phyloP scores from a whole-genome alignment of 2,888 invertebrate genomes.

The Drosophila mulleri region DNA sequence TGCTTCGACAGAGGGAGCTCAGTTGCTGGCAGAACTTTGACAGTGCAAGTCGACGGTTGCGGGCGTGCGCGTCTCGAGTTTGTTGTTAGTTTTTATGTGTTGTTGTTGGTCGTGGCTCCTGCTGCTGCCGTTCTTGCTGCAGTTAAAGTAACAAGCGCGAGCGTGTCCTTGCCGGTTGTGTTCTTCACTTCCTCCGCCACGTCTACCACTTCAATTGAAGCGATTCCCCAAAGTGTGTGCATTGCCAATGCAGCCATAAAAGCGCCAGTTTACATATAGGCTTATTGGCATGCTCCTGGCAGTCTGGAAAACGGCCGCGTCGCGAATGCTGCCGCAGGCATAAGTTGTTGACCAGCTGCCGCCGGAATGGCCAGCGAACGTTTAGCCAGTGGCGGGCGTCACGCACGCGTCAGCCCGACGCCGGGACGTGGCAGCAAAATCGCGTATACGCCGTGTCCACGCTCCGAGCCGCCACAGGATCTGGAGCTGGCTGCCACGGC shows the following conservation, averaged over 20 bases:
- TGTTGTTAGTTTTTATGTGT: conserved; percentile 17
- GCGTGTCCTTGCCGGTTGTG: conserved; percentile 52
- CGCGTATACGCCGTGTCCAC: conserved; percentile 85
- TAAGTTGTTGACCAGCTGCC: conserved; percentile 10
- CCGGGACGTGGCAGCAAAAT: conserved; percentile 84
- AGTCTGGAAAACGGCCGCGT: conserved; percentile 2
- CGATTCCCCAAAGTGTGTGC: conserved; percentile 18
- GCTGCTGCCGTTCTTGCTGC: conserved; percentile 43
- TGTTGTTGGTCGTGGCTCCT: conserved; percentile 40
- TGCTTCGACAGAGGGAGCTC: conserved; percentile 44
- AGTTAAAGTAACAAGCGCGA: conserved; percentile 30
- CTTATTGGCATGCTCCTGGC: conserved; percentile 14
- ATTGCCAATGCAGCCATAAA: conserved; percentile 28
- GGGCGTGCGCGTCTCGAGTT: conserved; percentile 41
- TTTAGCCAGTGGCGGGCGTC: conserved; percentile 73
- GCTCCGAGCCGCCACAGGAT: conserved; percentile 84
- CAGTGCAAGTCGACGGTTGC: conserved; percentile 51
- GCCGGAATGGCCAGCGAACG: conserved; percentile 66
- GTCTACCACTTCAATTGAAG: conserved; percentile 11
- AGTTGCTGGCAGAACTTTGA: conserved; percentile 83
- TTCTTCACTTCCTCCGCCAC: conserved; percentile 40
- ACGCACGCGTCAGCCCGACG: conserved; percentile 84
- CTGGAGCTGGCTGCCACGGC: conserved; percentile 68
- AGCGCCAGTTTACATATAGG: conserved; percentile 14
- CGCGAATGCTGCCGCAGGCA: conserved; percentile 14